phyloP scores from a whole-genome alignment of 2,888 invertebrate genomes.

The Antheraea yamamai region DNA sequence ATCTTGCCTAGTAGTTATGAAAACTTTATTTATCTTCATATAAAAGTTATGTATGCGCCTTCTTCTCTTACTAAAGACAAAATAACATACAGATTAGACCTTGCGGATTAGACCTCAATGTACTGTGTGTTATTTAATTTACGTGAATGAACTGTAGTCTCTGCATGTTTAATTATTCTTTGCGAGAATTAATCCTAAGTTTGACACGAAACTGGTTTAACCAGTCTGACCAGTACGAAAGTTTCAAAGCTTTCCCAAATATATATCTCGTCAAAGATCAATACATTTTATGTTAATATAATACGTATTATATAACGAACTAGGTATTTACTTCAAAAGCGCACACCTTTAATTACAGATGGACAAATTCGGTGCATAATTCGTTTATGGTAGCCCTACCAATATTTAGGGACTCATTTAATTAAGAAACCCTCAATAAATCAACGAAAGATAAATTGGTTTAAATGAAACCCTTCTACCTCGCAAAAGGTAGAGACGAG shows the following conservation, averaged over 20 bases:
- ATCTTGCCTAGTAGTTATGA: too few relatives aligned
- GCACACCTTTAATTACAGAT: not conserved
- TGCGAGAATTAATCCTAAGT: not conserved
- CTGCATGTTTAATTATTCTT: not conserved
- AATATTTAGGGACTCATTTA: slow-evolving; percentile 44
- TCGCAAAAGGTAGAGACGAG: slow-evolving; percentile 37
- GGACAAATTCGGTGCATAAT: slow-evolving; percentile 28
- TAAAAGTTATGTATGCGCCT: not conserved
- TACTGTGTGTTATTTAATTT: not conserved
- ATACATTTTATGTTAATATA: too few relatives aligned
- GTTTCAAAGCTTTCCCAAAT: not conserved
- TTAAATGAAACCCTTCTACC: slow-evolving; percentile 49
- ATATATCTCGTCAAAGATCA: not conserved
- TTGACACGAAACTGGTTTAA: not conserved
- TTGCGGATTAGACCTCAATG: too few relatives aligned
- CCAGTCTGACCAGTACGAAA: not conserved
- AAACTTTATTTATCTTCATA: not conserved
- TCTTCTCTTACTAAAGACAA: not conserved
- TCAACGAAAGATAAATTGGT: slow-evolving; percentile 63
- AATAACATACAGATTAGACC: not conserved
- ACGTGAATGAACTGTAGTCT: not conserved
- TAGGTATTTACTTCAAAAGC: not conserved
- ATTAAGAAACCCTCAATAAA: slow-evolving; percentile 52
- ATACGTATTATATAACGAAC: not conserved
- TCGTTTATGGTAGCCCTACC: slow-evolving; percentile 32